Percentiles rank a stretch among this genome's conserved stretches.
Conservation (phyloP, 2,797 vertebrate genomes). For the Molossus alvarezi region DNA sequence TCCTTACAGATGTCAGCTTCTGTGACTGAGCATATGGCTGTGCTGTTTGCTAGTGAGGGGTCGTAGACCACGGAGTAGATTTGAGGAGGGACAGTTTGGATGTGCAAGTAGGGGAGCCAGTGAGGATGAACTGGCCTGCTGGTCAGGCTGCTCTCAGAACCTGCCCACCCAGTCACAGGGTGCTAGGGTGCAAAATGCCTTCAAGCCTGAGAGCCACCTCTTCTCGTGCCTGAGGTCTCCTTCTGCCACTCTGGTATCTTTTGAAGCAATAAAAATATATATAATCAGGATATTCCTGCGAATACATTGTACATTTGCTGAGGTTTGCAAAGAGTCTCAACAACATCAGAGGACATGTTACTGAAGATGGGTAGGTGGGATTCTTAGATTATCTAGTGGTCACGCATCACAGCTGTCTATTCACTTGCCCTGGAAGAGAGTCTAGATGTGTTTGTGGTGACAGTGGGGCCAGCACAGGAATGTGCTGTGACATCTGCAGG, state of each 20-base stretch:
- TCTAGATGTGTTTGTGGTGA: neutral
- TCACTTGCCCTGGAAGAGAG: neutral
- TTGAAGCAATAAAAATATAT: neutral
- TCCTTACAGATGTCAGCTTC: neutral
- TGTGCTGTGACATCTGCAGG: neutral
- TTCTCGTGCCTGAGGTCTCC: neutral
- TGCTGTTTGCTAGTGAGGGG: neutral
- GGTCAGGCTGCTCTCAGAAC: neutral
- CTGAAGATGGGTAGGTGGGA: no score
- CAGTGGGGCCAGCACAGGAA: neutral
- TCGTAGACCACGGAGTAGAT: neutral
- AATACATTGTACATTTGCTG: neutral
- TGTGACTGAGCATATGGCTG: neutral
- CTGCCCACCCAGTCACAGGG: no score
- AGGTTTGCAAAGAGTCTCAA: neutral
- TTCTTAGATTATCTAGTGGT: neutral
- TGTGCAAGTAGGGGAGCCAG: neutral
- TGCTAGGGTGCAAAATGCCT: neutral
- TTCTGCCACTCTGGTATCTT: neutral
- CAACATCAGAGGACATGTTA: neutral
- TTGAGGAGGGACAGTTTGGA: neutral
- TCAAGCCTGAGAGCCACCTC: neutral
- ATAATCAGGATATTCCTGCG: neutral
- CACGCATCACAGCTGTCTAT: neutral
- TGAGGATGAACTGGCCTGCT: neutral